These are phyloP conservation scores for Eulemur macaco DNA, from an alignment of 2,113 vertebrate species.

Conservation along the genomic window DNA sequence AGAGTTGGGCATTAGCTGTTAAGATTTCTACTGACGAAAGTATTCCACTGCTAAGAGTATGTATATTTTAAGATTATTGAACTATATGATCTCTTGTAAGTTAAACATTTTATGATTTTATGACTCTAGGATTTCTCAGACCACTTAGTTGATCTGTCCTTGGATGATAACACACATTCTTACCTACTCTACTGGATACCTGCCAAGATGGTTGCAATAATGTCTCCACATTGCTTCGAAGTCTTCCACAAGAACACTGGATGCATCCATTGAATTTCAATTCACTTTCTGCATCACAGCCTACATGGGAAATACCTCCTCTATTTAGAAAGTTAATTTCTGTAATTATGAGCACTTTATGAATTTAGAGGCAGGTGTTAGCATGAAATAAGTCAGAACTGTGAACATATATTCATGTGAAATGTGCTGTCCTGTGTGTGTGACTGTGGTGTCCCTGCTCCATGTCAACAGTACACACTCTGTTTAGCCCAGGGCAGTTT, in stretches of 20 bases:
- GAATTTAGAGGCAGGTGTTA: conserved; percentile 53
- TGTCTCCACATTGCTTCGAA: neutral
- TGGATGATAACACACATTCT: conserved; percentile 30
- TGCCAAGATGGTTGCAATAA: conserved; percentile 14
- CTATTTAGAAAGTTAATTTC: conserved; percentile 64
- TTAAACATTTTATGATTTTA: conserved; percentile 46
- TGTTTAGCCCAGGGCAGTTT: neutral
- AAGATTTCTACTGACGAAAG: conserved; percentile 30
- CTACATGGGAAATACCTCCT: conserved; percentile 38
- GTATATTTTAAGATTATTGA: conserved; percentile 20
- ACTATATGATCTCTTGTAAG: neutral
- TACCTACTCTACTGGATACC: neutral
- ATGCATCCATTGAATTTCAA: neutral
- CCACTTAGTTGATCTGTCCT: conserved; percentile 4
- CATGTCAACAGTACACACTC: neutral
- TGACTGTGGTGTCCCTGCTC: neutral
- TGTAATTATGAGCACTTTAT: conserved; percentile 57
- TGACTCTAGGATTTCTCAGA: neutral
- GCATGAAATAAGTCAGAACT: conserved; percentile 44
- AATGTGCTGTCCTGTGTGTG: neutral
- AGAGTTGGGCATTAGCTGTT: neutral
- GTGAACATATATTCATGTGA: conserved; percentile 22
- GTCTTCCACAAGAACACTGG: neutral
- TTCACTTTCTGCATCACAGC: conserved; percentile 39
- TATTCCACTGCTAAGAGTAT: neutral